A percentile compares a stretch with the other conserved stretches of the same genome.
These are phyloP conservation scores for Plebejus anna DNA, from an alignment of 2,888 invertebrate species.

Conservation along the genomic window DNA sequence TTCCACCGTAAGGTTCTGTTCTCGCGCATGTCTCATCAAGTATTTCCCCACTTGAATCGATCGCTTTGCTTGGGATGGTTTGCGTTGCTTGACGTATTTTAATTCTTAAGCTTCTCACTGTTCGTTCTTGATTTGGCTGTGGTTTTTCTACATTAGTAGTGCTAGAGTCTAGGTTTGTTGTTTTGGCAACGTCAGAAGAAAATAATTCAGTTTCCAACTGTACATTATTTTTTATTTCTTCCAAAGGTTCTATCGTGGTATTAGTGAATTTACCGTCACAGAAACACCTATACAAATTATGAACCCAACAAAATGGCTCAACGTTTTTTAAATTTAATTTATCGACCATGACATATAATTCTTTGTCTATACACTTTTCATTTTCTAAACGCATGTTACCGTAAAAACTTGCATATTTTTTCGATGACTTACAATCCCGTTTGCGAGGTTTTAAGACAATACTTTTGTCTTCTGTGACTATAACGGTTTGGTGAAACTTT, in stretches of 20 bases:
- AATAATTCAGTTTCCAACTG: not conserved
- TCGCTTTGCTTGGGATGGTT: not conserved
- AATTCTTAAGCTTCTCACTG: slow-evolving; percentile 16
- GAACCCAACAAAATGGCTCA: slow-evolving; percentile 83
- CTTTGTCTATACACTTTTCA: slow-evolving; percentile 43
- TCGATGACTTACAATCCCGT: slow-evolving; percentile 80
- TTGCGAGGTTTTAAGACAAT: slow-evolving; percentile 81
- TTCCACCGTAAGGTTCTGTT: slow-evolving; percentile 47
- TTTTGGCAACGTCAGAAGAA: not conserved
- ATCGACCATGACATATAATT: slow-evolving; percentile 46
- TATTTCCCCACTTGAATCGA: not conserved
- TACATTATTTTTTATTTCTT: slow-evolving; percentile 32
- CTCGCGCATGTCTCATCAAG: slow-evolving; percentile 48
- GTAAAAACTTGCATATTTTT: slow-evolving; percentile 80
- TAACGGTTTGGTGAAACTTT: slow-evolving; percentile 86
- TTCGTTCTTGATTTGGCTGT: not conserved
- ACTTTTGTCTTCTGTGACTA: slow-evolving; percentile 82
- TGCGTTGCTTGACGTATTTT: not conserved
- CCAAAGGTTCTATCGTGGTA: slow-evolving; percentile 30
- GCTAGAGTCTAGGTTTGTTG: not conserved
- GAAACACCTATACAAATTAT: slow-evolving; percentile 83
- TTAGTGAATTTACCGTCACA: slow-evolving; percentile 74
- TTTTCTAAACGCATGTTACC: slow-evolving; percentile 52
- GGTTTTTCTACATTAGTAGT: not conserved
- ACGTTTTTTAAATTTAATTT: slow-evolving; percentile 65